Conservation (phyloP, 2,797 vertebrate genomes). For the Lates japonicus region DNA sequence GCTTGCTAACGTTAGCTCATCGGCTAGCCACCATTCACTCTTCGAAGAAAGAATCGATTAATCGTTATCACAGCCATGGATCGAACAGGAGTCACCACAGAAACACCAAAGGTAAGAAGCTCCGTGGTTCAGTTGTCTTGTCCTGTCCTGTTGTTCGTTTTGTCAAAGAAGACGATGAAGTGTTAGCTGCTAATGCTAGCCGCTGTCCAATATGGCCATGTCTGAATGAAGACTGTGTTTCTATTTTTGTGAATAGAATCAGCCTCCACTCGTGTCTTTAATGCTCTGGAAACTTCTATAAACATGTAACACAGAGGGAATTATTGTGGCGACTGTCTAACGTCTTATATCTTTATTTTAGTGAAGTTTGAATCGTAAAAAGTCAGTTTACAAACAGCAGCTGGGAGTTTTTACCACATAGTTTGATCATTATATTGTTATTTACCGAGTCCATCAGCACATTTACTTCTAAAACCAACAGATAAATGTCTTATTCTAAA, state of each 20-base stretch:
- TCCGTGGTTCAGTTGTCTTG: rapidly evolving
- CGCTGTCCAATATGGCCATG: not conserved
- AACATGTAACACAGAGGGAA: not conserved
- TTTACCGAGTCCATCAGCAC: not conserved
- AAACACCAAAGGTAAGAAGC: constrained; percentile 76
- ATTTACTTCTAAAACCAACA: too few species aligned
- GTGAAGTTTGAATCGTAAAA: not conserved
- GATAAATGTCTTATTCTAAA: not conserved
- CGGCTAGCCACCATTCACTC: constrained; percentile 44
- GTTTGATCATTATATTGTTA: not conserved
- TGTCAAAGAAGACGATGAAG: too few species aligned
- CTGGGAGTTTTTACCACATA: not conserved
- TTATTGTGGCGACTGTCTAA: not conserved
- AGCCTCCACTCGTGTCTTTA: not conserved
- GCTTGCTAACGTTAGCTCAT: constrained; percentile 58
- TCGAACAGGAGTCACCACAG: constrained; percentile 68
- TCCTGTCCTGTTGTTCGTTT: not conserved
- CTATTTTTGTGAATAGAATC: not conserved
- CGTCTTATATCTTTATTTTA: not conserved
- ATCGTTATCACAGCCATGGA: constrained; percentile 70
- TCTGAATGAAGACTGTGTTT: too few species aligned
- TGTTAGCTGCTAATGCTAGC: constrained; percentile 5
- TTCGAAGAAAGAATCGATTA: not conserved
- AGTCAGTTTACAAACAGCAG: not conserved
- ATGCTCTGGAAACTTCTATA: too few species aligned